phyloP scores from a whole-genome alignment of 2,797 vertebrate genomes.

The Rhinophrynus dorsalis region DNA sequence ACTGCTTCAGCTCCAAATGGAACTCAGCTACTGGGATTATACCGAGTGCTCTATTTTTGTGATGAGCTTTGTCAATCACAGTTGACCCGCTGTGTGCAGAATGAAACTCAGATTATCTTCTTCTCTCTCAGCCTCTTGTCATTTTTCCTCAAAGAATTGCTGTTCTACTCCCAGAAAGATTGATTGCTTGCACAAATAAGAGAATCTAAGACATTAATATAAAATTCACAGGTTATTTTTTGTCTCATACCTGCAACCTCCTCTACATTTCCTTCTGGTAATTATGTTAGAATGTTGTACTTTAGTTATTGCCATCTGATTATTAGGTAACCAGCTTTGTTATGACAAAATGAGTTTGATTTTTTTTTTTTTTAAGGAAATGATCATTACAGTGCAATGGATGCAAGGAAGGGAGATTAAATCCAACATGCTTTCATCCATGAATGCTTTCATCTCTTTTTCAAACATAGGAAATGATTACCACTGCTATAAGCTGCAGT shows the following conservation, averaged over 20 bases:
- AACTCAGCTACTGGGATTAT: slow-evolving; percentile 79
- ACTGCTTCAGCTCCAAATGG: slow-evolving; percentile 77
- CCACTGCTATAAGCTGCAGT: slow-evolving; percentile 79
- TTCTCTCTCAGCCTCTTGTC: slow-evolving; percentile 76
- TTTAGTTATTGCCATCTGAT: slow-evolving; percentile 81
- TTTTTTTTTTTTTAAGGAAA: slow-evolving; percentile 79
- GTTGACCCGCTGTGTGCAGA: slow-evolving; percentile 81
- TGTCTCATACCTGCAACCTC: slow-evolving; percentile 80
- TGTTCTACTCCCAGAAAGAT: slow-evolving; percentile 79
- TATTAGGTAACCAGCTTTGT: slow-evolving; percentile 82
- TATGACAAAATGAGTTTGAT: slow-evolving; percentile 83
- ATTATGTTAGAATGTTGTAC: slow-evolving; percentile 83
- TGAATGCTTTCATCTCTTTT: slow-evolving; percentile 93
- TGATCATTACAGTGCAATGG: slow-evolving; percentile 80
- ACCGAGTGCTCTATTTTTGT: slow-evolving; percentile 74
- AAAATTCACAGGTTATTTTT: slow-evolving; percentile 80
- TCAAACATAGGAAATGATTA: slow-evolving; percentile 94
- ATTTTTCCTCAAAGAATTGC: slow-evolving; percentile 79
- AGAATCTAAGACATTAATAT: slow-evolving; percentile 81
- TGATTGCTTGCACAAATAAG: slow-evolving; percentile 85
- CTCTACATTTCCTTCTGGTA: slow-evolving; percentile 75
- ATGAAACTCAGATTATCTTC: slow-evolving; percentile 83
- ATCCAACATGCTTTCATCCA: slow-evolving; percentile 95
- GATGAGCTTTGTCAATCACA: slow-evolving; percentile 82
- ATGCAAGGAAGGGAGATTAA: slow-evolving; percentile 87